These are phyloP conservation scores for Aepyceros melampus DNA, from an alignment of 2,113 vertebrate species.

Conservation along the genomic window DNA sequence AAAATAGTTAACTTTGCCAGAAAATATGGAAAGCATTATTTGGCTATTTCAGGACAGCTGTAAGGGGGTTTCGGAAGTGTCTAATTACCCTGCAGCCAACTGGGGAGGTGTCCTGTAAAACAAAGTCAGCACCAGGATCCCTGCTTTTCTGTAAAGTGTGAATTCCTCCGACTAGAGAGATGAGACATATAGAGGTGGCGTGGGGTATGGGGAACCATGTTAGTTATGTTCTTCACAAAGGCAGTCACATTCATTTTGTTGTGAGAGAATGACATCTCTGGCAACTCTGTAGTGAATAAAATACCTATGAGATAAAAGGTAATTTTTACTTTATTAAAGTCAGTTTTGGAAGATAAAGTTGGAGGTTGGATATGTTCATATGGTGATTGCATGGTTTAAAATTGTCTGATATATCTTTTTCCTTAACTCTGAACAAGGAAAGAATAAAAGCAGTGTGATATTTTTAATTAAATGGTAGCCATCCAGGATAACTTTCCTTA, in stretches of 20 bases:
- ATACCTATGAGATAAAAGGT: background rate
- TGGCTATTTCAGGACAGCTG: background rate
- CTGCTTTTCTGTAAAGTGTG: background rate
- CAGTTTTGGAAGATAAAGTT: slow-evolving; percentile 9
- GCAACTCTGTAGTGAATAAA: background rate
- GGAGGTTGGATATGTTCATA: background rate
- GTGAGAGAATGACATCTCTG: background rate
- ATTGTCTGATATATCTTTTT: background rate
- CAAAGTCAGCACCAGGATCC: background rate
- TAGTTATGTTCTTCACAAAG: background rate
- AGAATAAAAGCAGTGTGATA: background rate
- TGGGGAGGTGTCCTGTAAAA: background rate
- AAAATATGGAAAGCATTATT: background rate
- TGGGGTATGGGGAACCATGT: accelerated
- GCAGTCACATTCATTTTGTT: background rate
- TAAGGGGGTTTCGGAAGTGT: background rate
- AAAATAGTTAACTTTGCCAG: background rate
- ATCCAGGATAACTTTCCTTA: background rate
- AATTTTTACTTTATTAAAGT: slow-evolving; percentile 51
- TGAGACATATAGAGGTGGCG: background rate
- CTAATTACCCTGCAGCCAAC: background rate
- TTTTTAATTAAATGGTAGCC: slow-evolving; percentile 8
- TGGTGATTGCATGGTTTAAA: background rate
- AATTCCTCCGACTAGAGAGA: background rate
- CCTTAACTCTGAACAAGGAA: background rate